Evolutionary conservation across 2,797 vertebrate genomes (phyloP), one percentile per base, ranked within the genome.

Genomic region (Catostomus latipinnis): DNA sequence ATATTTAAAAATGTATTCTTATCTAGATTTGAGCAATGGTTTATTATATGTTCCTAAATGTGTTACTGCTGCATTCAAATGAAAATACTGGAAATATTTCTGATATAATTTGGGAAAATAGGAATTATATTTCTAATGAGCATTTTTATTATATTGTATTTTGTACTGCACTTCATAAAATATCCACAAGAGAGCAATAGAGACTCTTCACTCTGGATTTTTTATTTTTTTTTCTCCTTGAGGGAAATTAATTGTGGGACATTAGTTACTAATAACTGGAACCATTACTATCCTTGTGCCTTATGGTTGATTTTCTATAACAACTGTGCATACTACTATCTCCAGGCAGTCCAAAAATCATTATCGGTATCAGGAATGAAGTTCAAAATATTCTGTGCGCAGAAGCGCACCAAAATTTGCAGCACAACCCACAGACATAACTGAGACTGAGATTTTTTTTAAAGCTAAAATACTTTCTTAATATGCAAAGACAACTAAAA

Each of bases 121-220:
- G 53, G 5, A 67, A 49, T 10, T 46, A 5, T 16, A 63, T 49
- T 2, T 57, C 5, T 9, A 74, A 10, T 52, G 0, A 56, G 9
- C 1, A 69, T 70, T 78, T 70, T 7, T 34, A 34, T 34, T 34
- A 34, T 34, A 34, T 34, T 34, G 34, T 34, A 34, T 34, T 34
- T 2, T 53, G 2, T 1, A 11, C 13, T 50, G 43, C 60, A 4
- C 14, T 57, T 12, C 0, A 34, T 1, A 48, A 16, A 66, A 43
- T 67, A 53, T 58, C 70, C 78, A 73, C 70, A 50, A 67, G 70
- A 43, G 61, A 6, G 10, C 70, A 72, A 52, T 66, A 49, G 18
- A 66, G 18, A 67, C 11, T 6, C 9, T 12, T 63, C 1, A 65
- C 34, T 34, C 2, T 34, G 2, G 2, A 34, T 34, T 34, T 34